Evolutionary conservation across 2,888 invertebrate species (phyloP), one percentile per base, ranked within the genome.

Genomic region (Thymelicus sylvestris): DNA sequence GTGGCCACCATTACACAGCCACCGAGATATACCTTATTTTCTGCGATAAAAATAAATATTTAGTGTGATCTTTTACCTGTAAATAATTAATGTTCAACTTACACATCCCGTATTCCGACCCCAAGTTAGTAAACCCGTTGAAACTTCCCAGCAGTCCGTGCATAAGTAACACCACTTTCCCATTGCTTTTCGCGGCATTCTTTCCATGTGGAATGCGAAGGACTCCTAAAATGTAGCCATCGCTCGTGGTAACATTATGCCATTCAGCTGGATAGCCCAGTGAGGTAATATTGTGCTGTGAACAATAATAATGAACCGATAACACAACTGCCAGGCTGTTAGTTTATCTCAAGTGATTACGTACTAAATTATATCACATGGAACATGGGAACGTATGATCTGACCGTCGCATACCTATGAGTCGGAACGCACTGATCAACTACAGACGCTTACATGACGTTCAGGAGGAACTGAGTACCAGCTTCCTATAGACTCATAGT

Each of bases 91-190:
- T 41, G 41, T 41, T 0, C 6, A 41, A 12, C 78, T 81, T 74
- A 88, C 89, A 88, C 15, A 86, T 67, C 47, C 83, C 78, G 2
- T 75, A 24, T 13, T 85, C 80, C 6, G 84, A 76, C 15, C 86
- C 87, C 7, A 86, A 62, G 0, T 6, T 8, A 38, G 87, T 68
- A 48, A 76, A 88, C 7, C 75, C 70, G 57, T 77, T 79, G 0
- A 88, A 86, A 7, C 83, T 75, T 4, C 79, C 73, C 15, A 81
- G 63, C 0, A 71, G n/a, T n/a, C 90, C 89, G 62, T 89, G 90
- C 88, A 89, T 88, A 2, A 88, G 64, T 66, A 90, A 84, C 0
- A 88, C 87, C 2, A 85, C 83, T 0, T 41, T 41, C 2, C 41
- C 41, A 61, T n/a, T 44, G 19, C 10, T 44, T n/a, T 6, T 15